Evolutionary conservation across 2,888 invertebrate genomes (phyloP).

Genomic region (Dastarcus helophoroides): DNA sequence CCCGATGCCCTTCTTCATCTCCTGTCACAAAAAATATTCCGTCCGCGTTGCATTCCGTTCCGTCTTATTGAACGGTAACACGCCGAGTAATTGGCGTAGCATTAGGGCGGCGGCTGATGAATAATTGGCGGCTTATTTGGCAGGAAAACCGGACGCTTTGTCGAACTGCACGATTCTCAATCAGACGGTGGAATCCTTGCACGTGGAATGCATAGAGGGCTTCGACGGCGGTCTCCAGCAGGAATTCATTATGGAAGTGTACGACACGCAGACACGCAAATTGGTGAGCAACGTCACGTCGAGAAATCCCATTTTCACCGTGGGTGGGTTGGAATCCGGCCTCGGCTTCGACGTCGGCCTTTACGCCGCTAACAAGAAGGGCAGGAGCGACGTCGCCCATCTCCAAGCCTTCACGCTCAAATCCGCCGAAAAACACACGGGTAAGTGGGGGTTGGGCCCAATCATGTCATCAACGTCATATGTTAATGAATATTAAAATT

Average conservation of each 20-base stretch:
- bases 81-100: too few species aligned
- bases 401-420: constrained; percentile 61
- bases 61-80: too few species aligned
- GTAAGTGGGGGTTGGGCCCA: too few species aligned
- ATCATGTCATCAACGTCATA: too few species aligned
- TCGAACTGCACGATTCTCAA: constrained; percentile 63
- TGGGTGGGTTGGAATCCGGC: constrained; percentile 55
- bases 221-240: constrained; percentile 67
- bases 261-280: constrained; percentile 41
- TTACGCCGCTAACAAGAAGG: constrained; percentile 61
- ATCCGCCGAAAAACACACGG: constrained; percentile 61
- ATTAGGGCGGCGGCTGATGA: too few species aligned
- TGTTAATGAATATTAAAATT: too few species aligned
- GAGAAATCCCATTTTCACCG: constrained; percentile 50
- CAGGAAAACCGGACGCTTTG: constrained; percentile 63
- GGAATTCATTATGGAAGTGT: constrained; percentile 62
- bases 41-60: too few species aligned
- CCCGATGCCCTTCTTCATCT: too few species aligned
- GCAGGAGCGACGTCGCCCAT: constrained; percentile 52
- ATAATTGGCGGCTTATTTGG: too few species aligned
- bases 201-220: constrained; percentile 62
- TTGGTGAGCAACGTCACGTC: constrained; percentile 47
- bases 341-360: constrained; percentile 56
- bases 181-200: constrained; percentile 59
- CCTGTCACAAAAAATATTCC: too few species aligned